Evolutionary conservation across 2,888 invertebrate genomes (phyloP).

Genomic region (Macropis europaea): DNA sequence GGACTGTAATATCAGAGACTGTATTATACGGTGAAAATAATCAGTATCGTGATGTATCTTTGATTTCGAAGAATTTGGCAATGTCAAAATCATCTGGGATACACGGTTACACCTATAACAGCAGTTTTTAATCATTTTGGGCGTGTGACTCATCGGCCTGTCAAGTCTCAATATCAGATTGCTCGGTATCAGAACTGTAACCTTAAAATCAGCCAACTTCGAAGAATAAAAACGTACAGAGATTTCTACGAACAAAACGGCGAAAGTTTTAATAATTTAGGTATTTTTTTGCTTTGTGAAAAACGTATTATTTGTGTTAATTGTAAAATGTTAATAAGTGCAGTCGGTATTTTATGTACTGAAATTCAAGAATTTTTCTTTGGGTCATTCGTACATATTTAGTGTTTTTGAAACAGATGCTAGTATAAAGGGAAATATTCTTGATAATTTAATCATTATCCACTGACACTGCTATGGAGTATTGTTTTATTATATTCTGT

Average conservation of each 20-base stretch:
- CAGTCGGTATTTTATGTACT: too few species aligned
- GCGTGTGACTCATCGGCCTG: constrained; percentile 33
- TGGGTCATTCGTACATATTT: too few species aligned
- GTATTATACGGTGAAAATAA: neutral
- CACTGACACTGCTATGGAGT: too few species aligned
- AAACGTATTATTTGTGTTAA: neutral
- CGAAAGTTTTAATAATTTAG: neutral
- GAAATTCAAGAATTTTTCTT: too few species aligned
- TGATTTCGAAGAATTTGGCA: neutral
- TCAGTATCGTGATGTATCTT: neutral
- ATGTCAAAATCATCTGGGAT: constrained; percentile 1
- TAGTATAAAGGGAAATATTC: too few species aligned
- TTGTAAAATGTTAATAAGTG: too few species aligned
- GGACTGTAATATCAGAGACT: neutral
- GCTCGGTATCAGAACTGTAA: neutral
- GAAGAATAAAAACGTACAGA: neutral
- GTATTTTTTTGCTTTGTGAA: neutral
- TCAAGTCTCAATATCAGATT: neutral
- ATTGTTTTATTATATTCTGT: too few species aligned
- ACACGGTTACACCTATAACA: neutral
- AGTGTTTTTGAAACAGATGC: too few species aligned
- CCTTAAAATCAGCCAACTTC: neutral
- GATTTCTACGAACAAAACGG: too few species aligned
- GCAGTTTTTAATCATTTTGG: constrained; percentile 12
- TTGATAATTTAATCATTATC: too few species aligned